These are phyloP conservation scores for Cheilosia variabilis DNA, from an alignment of 2,888 invertebrate species.

Conservation along the genomic window DNA sequence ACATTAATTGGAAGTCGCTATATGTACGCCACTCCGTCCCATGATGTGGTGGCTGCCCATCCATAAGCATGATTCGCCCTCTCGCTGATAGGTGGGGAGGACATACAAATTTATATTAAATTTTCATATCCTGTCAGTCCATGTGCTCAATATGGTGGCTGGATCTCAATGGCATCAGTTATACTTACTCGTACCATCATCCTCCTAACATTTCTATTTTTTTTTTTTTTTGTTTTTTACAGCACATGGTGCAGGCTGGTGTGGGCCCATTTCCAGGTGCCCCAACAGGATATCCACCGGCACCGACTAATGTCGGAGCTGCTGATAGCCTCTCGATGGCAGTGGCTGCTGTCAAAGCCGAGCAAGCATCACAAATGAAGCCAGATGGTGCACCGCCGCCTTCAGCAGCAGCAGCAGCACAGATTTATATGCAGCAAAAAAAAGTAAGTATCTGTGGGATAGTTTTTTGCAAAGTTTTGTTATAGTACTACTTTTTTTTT, in stretches of 20 bases:
- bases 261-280: conserved; percentile 83
- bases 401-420: conserved; percentile 78
- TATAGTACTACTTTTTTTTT: conserved; percentile 25
- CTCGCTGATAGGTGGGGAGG: conserved; percentile 14
- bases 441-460: conserved; percentile 79
- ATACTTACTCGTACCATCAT: conserved; percentile 18
- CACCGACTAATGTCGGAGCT: conserved; percentile 81
- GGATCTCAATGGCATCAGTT: conserved; percentile 49
- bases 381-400: conserved; percentile 79
- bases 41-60: not conserved
- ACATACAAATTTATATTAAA: conserved; percentile 72
- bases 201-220: conserved; percentile 27
- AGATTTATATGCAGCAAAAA: conserved; percentile 82
- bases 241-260: conserved; percentile 84
- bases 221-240: conserved; percentile 73
- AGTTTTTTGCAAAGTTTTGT: conserved; percentile 1
- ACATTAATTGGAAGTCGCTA: conserved; percentile 63
- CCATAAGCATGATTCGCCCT: conserved; percentile 20
- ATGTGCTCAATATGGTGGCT: conserved; percentile 53
- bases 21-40: not conserved
- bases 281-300: conserved; percentile 83
- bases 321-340: conserved; percentile 82
- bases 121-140: conserved; percentile 71
- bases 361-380: conserved; percentile 82
- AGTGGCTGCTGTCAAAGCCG: conserved; percentile 81